Percentiles rank a stretch among this genome's conserved stretches.
Evolutionary conservation across 2,888 invertebrate species (phyloP).

Genomic region (Epinotia brunnichana): DNA sequence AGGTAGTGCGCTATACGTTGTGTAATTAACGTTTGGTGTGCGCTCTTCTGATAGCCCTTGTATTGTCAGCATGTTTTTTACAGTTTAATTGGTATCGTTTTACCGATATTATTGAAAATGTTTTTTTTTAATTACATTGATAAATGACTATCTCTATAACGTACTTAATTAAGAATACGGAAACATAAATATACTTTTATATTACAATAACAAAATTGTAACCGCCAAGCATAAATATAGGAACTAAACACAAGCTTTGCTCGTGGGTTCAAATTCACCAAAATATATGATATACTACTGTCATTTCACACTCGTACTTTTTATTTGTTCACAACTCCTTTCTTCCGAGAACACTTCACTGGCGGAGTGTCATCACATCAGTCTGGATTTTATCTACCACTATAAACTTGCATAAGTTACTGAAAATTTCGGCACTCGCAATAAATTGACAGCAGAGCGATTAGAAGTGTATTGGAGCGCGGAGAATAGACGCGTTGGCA

Average conservation of each 20-base stretch:
- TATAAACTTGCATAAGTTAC: constrained; percentile 60
- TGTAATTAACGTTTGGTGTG: too few species aligned
- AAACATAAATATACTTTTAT: constrained; percentile 54
- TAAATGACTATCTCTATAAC: constrained; percentile 1
- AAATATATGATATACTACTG: constrained; percentile 49
- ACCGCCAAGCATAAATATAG: constrained; percentile 68
- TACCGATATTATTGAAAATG: background rate
- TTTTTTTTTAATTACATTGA: background rate
- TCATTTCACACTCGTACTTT: constrained; percentile 57
- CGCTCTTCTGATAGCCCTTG: constrained; percentile 29
- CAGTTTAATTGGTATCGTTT: background rate
- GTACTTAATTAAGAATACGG: background rate
- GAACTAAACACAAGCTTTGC: constrained; percentile 82
- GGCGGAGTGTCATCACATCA: constrained; percentile 55
- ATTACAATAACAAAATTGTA: constrained; percentile 57
- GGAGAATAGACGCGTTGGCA: constrained; percentile 45
- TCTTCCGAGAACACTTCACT: constrained; percentile 56
- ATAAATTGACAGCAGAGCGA: constrained; percentile 59
- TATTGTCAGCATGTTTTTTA: background rate
- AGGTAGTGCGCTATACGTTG: too few species aligned
- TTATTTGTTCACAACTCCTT: constrained; percentile 56
- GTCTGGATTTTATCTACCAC: constrained; percentile 58
- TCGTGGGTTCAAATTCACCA: constrained; percentile 66
- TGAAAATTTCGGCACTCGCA: constrained; percentile 57
- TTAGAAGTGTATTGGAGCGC: constrained; percentile 33